Evolutionary conservation across 2,113 vertebrate species (phyloP).

Genomic region (Syngnathus floridae): DNA sequence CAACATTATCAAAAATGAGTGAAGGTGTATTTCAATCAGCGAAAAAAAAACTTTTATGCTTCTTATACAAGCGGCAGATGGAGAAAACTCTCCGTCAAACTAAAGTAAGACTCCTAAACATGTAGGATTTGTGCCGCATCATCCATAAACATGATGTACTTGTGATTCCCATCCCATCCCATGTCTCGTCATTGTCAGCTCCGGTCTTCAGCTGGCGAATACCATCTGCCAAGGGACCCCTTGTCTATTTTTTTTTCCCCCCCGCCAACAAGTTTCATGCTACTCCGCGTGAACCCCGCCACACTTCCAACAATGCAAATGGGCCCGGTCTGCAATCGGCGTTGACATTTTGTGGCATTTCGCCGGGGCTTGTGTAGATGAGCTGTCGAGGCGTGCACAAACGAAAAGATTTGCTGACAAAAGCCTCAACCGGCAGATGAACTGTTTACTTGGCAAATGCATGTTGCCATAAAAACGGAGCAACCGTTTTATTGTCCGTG

Average conservation of each 20-base stretch:
- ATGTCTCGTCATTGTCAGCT: constrained; percentile 52
- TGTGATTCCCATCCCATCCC: constrained; percentile 51
- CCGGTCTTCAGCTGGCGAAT: constrained; percentile 46
- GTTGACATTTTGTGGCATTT: constrained; percentile 58
- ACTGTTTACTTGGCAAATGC: not conserved
- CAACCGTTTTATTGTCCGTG: not conserved
- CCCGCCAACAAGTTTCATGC: constrained; percentile 57
- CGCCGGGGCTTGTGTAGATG: constrained; percentile 23
- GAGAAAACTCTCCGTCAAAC: not conserved
- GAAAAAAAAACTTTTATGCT: constrained; percentile 23
- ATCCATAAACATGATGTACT: constrained; percentile 57
- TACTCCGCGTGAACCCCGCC: constrained; percentile 59
- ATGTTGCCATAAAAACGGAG: not conserved
- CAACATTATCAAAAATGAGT: no score
- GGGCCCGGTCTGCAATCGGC: constrained; percentile 23
- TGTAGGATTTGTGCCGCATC: constrained; percentile 7
- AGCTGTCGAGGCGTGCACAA: constrained; percentile 42
- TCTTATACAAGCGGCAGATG: constrained; percentile 18
- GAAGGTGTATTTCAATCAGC: not conserved
- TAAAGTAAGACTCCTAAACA: constrained; percentile 15
- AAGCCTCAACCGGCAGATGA: constrained; percentile 29
- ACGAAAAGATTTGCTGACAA: constrained; percentile 23
- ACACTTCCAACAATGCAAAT: constrained; percentile 44
- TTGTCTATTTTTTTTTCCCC: constrained; percentile 19
- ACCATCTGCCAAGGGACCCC: constrained; percentile 59